Percentiles rank a stretch among this genome's conserved stretches.
Evolutionary conservation across 1,140 invertebrate genomes (phyloP).

Genomic region (Drosophila baimaii): DNA sequence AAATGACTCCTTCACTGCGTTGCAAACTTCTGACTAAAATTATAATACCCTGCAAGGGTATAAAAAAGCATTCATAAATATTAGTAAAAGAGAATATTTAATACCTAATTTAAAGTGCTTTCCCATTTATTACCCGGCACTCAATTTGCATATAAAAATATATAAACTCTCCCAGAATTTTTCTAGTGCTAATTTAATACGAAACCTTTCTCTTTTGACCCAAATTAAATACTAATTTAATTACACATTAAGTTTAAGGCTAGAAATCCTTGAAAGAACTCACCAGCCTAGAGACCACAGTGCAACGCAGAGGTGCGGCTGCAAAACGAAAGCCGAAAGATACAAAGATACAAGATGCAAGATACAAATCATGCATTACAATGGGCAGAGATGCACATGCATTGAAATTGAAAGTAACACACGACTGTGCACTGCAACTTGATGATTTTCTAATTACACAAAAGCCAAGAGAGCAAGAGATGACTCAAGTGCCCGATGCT

Average conservation of each 20-base stretch:
- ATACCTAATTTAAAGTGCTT: neutral
- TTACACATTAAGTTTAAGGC: no score
- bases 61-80: no score
- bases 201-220: neutral
- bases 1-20: no score
- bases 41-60: no score
- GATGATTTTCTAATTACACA: slow-evolving; percentile 57
- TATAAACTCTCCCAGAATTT: neutral
- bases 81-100: neutral
- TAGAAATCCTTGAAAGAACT: neutral
- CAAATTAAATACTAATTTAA: neutral
- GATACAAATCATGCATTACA: slow-evolving; percentile 52
- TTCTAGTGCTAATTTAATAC: neutral
- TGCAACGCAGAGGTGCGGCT: slow-evolving; percentile 31
- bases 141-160: neutral
- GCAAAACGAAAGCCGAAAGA: slow-evolving; percentile 40
- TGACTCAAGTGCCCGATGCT: slow-evolving; percentile 42
- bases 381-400: slow-evolving; percentile 17
- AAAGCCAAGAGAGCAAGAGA: slow-evolving; percentile 33
- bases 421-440: slow-evolving; percentile 49
- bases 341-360: slow-evolving; percentile 32
- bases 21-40: no score
- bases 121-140: neutral
- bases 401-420: slow-evolving; percentile 56
- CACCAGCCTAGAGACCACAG: neutral